phyloP scores from a whole-genome alignment of 2,113 vertebrate species.

The Pholis gunnellus region DNA sequence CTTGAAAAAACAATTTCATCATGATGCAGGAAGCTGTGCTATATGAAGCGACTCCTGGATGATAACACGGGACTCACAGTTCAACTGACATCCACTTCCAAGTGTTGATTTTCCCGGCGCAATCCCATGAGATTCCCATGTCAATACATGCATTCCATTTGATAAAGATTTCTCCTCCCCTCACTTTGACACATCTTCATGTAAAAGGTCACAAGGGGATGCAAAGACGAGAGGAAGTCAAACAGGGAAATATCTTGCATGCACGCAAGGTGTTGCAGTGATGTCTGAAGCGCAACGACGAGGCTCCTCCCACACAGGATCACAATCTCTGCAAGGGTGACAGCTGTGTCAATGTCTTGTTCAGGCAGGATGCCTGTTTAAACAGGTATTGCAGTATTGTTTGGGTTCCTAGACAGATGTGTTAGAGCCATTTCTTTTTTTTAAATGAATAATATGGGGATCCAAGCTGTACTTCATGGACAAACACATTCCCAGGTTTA shows the following conservation, averaged over 20 bases:
- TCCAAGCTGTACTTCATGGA: background rate
- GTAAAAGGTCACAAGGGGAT: conserved; percentile 26
- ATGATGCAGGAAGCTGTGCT: background rate
- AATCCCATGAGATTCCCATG: conserved; percentile 7
- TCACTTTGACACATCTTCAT: conserved; percentile 17
- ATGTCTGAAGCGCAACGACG: background rate
- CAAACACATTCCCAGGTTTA: background rate
- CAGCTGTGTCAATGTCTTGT: conserved; percentile 1
- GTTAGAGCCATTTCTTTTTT: background rate
- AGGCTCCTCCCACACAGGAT: background rate
- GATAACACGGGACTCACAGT: background rate
- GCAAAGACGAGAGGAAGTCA: background rate
- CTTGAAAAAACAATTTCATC: conserved; percentile 2
- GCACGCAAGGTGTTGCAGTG: background rate
- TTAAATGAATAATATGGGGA: background rate
- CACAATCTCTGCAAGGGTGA: background rate
- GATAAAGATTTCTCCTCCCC: conserved; percentile 4
- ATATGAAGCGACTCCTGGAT: conserved; percentile 3
- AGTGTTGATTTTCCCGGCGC: conserved; percentile 1
- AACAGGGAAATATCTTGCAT: background rate
- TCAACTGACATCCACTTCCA: conserved; percentile 17
- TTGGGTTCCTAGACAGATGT: background rate
- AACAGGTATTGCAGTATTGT: background rate
- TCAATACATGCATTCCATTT: conserved; percentile 22
- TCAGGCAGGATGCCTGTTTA: conserved; percentile 4